Conservation (phyloP, 2,797 vertebrate genomes). For the Rhabdomys pumilio region DNA sequence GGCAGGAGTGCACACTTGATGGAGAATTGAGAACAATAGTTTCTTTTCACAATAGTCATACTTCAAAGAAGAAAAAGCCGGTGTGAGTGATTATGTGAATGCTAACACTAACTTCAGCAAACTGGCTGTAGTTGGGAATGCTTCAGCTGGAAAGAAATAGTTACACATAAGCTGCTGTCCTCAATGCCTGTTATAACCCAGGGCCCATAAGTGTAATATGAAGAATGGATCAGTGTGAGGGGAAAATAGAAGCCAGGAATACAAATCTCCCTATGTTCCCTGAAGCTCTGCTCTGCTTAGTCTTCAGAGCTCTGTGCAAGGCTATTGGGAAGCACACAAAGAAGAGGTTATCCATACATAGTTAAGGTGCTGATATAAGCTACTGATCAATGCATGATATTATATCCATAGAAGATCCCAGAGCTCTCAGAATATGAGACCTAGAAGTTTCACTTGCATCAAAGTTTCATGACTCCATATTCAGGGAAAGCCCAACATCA, state of each 20-base stretch:
- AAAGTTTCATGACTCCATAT: not conserved
- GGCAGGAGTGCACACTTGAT: not conserved
- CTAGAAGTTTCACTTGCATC: not conserved
- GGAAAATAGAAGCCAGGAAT: not conserved
- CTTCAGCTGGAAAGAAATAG: not conserved
- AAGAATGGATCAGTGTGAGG: rapidly evolving
- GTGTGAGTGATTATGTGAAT: not conserved
- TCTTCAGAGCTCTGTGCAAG: not conserved
- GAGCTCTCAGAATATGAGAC: rapidly evolving
- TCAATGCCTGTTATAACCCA: too few species aligned
- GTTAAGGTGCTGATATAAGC: not conserved
- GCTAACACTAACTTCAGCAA: not conserved
- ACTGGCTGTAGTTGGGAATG: not conserved
- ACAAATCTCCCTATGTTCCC: rapidly evolving
- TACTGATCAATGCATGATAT: too few species aligned
- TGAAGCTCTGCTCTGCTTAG: not conserved
- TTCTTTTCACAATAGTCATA: not conserved
- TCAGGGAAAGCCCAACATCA: not conserved
- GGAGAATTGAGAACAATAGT: not conserved
- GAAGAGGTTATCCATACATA: too few species aligned
- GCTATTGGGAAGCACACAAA: rapidly evolving
- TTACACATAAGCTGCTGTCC: too few species aligned
- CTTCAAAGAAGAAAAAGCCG: not conserved
- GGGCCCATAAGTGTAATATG: not conserved
- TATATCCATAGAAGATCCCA: not conserved